Conservation (phyloP, 2,888 invertebrate genomes). For the Trichopoda pennipes region DNA sequence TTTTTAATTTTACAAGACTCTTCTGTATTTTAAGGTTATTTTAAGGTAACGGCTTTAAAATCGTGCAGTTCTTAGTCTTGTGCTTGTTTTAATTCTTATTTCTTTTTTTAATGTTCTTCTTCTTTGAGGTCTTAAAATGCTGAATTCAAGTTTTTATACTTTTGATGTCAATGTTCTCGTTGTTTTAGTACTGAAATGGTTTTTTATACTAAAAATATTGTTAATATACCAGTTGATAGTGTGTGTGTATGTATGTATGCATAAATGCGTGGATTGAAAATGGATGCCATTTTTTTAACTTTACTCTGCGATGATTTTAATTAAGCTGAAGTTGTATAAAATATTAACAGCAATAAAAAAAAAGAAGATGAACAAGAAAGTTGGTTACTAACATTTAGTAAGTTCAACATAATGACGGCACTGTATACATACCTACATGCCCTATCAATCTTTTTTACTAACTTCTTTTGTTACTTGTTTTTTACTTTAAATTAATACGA, state of each 20-base stretch:
- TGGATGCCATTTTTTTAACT: slow-evolving; percentile 40
- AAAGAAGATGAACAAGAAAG: background rate
- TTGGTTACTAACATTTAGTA: background rate
- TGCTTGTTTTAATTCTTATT: slow-evolving; percentile 1
- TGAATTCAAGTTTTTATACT: slow-evolving; percentile 44
- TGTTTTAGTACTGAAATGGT: slow-evolving; percentile 20
- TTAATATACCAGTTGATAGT: slow-evolving; percentile 7
- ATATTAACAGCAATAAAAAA: slow-evolving; percentile 2
- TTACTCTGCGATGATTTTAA: slow-evolving; percentile 57
- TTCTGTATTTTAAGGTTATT: slow-evolving; percentile 56
- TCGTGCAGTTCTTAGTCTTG: slow-evolving; percentile 58
- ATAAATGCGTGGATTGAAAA: slow-evolving; percentile 18
- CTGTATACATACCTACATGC: too few relatives aligned
- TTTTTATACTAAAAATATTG: slow-evolving; percentile 20
- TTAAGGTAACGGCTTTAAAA: slow-evolving; percentile 62
- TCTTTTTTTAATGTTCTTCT: slow-evolving; percentile 1
- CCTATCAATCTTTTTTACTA: too few relatives aligned
- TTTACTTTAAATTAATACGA: too few relatives aligned
- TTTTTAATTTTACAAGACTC: slow-evolving; percentile 49
- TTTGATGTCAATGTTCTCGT: slow-evolving; percentile 32
- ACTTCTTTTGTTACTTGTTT: too few relatives aligned
- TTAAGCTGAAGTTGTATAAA: slow-evolving; percentile 64
- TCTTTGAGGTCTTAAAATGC: slow-evolving; percentile 18
- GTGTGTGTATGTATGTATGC: slow-evolving; percentile 6
- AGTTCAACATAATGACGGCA: too few relatives aligned